Percentiles rank a stretch among this genome's conserved stretches.
phyloP scores from a whole-genome alignment of 2,113 vertebrate genomes.

The Pelmatolapia mariae region DNA sequence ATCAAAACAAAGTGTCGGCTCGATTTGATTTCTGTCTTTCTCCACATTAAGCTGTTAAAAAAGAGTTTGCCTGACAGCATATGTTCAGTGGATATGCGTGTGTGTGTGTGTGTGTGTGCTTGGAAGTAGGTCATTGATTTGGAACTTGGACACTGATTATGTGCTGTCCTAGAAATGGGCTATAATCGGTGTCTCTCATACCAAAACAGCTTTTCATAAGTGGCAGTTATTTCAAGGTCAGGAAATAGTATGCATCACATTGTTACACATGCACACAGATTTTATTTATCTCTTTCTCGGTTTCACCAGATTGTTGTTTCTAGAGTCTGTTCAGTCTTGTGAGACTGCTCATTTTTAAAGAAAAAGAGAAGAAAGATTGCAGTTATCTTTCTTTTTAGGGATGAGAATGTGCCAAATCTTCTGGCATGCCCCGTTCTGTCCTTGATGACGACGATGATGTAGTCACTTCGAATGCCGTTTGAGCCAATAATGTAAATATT shows the following conservation, averaged over 20 bases:
- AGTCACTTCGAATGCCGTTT: constrained; percentile 40
- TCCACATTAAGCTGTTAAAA: constrained; percentile 39
- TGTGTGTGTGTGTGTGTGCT: neutral
- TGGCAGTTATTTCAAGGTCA: constrained; percentile 68
- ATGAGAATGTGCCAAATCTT: constrained; percentile 26
- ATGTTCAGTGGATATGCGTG: constrained; percentile 25
- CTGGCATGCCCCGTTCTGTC: constrained; percentile 47
- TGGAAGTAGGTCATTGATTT: constrained; percentile 76
- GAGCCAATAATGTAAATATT: constrained; percentile 65
- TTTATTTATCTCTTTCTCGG: neutral
- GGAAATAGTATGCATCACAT: constrained; percentile 45
- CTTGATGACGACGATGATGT: constrained; percentile 30
- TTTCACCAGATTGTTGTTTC: neutral
- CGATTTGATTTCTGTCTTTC: constrained; percentile 25
- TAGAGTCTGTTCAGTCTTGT: constrained; percentile 18
- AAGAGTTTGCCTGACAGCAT: constrained; percentile 50
- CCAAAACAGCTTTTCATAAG: constrained; percentile 66
- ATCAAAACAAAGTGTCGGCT: constrained; percentile 44
- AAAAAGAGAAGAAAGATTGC: constrained; percentile 3
- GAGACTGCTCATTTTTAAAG: constrained; percentile 18
- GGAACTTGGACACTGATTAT: constrained; percentile 71
- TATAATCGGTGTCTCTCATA: constrained; percentile 67
- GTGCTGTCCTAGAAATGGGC: constrained; percentile 72
- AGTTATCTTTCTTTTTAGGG: constrained; percentile 22
- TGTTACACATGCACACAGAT: neutral